These are phyloP conservation scores for Arion vulgaris DNA, from an alignment of 1,140 invertebrate genomes.

Conservation along the genomic window DNA sequence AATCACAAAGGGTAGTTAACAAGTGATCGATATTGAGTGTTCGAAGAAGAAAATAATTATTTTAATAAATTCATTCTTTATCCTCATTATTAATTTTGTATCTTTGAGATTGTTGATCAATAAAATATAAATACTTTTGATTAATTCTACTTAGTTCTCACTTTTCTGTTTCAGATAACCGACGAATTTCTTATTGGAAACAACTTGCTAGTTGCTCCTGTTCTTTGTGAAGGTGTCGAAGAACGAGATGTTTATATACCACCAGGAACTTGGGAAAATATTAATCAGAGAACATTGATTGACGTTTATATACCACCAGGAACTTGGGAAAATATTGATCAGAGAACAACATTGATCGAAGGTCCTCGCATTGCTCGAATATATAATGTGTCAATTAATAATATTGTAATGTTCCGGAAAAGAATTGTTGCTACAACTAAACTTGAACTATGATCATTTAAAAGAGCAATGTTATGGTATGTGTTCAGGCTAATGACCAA, in stretches of 20 bases:
- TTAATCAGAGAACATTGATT: conserved; percentile 27
- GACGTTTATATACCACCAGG: conserved; percentile 77
- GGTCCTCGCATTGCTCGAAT: conserved; percentile 46
- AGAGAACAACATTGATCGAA: no score
- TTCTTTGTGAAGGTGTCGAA: conserved; percentile 79
- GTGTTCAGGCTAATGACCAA: no score
- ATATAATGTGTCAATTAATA: conserved; percentile 37
- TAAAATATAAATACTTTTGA: no score
- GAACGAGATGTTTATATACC: conserved; percentile 80
- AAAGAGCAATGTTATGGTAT: no score
- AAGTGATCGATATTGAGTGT: no score
- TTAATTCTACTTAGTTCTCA: no score
- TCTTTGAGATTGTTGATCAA: no score
- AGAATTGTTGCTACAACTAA: not conserved
- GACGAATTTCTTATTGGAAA: conserved; percentile 91
- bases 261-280: conserved; percentile 55
- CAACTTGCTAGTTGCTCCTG: conserved; percentile 85
- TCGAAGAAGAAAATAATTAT: no score
- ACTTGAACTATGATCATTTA: no score
- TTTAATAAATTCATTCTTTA: not conserved
- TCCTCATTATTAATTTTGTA: not conserved
- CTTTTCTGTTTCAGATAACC: conserved; percentile 61
- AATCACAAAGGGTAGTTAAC: no score
- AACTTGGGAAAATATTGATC: conserved; percentile 50
- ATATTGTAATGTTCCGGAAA: not conserved